Evolutionary conservation across 2,888 invertebrate genomes (phyloP), one percentile per base, ranked within the genome.

Genomic region (Strigamia transsilvanica): DNA sequence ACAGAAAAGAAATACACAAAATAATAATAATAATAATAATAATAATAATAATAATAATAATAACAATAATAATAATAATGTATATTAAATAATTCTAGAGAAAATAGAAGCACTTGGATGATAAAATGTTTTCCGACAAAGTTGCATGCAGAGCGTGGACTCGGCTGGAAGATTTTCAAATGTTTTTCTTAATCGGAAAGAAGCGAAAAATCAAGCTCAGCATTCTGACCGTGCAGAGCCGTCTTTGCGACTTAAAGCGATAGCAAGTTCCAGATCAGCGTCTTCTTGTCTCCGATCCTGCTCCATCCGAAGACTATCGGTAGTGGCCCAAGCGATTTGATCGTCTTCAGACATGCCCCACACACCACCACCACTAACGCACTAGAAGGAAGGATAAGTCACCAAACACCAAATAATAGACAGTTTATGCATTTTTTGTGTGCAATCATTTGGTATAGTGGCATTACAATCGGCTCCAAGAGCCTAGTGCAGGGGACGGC

Each of bases 241-340:
- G n/a, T 51, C 10, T 51, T 51, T 51, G 86, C 90, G 90, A 85
- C 93, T 93, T 83, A 94, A 89, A 83, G 92, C 92, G 80, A 94
- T 89, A 0, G 93, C 94, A 51, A 92, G 90, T 86, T 93, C 92
- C 81, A 94, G 88, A 85, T 94, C 94, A n/a, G 91, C 92, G 84
- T 93, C 91, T 86, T 94, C 94, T 84, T 90, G 91, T 83, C 90
- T 91, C 18, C 91, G 89, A 85, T 92, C 91, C 83, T 91, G 91
- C 86, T 93, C 92, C 56, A 91, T 88, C 41, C 90, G 89, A 82
- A 91, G 87, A 85, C 93, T 93, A 87, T 93, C 93, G 38, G 91
- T 90, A 15, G 92, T 92, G 4, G 93, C 94, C 93, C 93, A 93
- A 21, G 91, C 92, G 87, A 93, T 88, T 88, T 93, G 93, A 87